phyloP scores from a whole-genome alignment of 2,888 invertebrate species.

The Melipona bicolor region DNA sequence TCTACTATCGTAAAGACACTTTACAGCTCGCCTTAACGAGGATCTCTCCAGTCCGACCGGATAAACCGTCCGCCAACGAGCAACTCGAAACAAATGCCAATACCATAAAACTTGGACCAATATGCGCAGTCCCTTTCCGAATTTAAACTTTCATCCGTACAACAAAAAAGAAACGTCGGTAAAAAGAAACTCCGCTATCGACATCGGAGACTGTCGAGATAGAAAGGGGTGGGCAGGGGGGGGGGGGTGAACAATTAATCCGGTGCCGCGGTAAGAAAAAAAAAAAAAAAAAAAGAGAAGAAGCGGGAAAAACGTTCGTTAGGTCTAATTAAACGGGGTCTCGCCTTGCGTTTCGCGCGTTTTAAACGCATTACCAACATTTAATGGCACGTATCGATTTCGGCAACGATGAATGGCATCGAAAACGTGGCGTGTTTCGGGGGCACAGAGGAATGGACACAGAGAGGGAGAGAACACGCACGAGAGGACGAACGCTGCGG shows the following conservation, averaged over 20 bases:
- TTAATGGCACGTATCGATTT: conserved; percentile 74
- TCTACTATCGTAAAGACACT: not conserved
- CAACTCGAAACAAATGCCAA: not conserved
- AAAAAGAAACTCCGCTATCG: not conserved
- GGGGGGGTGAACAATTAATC: conserved; percentile 15
- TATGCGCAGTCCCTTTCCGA: not conserved
- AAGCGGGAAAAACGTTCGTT: conserved; percentile 55
- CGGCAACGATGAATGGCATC: conserved; percentile 72
- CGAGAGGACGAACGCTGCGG: conserved; percentile 83
- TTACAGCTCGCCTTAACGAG: not conserved
- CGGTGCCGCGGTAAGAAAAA: not conserved
- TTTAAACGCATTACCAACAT: conserved; percentile 67
- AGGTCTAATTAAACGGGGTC: conserved; percentile 59
- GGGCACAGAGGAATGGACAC: not conserved
- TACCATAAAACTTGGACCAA: not conserved
- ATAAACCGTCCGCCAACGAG: not conserved
- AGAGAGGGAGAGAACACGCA: conserved; percentile 7
- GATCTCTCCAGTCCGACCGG: not conserved
- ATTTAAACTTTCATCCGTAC: not conserved
- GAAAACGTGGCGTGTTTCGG: conserved; percentile 46
- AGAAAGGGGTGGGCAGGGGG: not conserved
- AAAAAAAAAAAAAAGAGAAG: no score
- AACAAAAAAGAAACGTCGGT: not conserved
- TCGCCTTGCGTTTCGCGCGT: conserved; percentile 45
- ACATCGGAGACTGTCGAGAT: conserved; percentile 8